Base-by-base conservation (phyloP, 2,888 invertebrate species). In the Neoitamus cyanurus region DNA sequence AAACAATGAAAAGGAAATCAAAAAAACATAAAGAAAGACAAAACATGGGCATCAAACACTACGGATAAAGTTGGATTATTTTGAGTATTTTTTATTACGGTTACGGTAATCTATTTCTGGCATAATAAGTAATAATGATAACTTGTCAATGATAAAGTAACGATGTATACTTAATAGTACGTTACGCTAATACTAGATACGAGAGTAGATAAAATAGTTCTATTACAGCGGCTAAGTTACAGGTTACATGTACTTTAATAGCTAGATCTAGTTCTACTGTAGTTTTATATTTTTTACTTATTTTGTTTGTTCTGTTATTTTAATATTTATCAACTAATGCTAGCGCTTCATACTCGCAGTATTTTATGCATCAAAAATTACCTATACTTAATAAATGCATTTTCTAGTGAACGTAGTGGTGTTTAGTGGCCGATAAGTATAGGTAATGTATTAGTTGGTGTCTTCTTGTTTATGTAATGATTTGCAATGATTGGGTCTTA, bases 121-220 rank as follows among this genome's bases (percentile, higher is more conserved):
- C 78, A 78, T 78, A 75, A 75, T 28, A 48, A 82, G 28, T 82
- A 82, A 82, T 80, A 68, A 68, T 82, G 28, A 80, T 69, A 69
- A 82, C 42, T 70, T 36, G n/a, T 34, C 34, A 82, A 82, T 69
- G 82, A 80, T 82, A 82, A 82, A 82, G 68, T 82, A 82, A 82
- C 36, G 82, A 69, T 82, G 69, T 82, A 82, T 69, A 82, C 82
- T 82, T 82, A 82, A 82, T 37, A 82, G 68, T 82, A 82, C 82
- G 28, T 69, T 82, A 82, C 82, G 25, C 82, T 82, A 82, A 28
- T 69, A 82, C 82, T 82, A 82, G 69, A 82, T 78, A 82, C 69
- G 69, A 34, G 69, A 80, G 68, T 82, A 82, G 82, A 82, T 82
- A 82, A 82, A 82, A 82, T 82, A 82, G 69, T 46, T 82, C 82